These are phyloP conservation scores for Drosophila heteroneura DNA, from an alignment of 2,888 invertebrate species.

Conservation along the genomic window DNA sequence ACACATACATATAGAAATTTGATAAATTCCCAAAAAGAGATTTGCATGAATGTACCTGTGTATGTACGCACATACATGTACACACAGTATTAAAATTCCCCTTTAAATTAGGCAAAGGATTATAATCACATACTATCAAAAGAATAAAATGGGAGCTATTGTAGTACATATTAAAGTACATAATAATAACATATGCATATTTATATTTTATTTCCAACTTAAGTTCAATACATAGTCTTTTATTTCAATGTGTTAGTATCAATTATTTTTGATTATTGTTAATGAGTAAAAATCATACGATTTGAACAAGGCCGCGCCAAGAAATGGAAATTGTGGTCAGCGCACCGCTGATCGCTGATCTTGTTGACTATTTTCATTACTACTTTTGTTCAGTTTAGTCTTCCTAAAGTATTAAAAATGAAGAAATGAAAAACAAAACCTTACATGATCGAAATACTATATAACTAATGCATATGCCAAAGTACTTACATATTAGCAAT, in stretches of 20 bases:
- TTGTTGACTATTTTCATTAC: conserved; percentile 77
- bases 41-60: conserved; percentile 36
- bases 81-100: conserved; percentile 4
- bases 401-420: conserved; percentile 42
- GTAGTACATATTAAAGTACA: conserved; percentile 45
- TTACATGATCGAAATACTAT: conserved; percentile 48
- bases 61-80: conserved; percentile 7
- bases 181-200: conserved; percentile 56
- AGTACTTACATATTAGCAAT: conserved; percentile 46
- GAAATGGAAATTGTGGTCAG: conserved; percentile 53
- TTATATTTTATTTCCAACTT: conserved; percentile 48
- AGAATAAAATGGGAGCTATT: conserved; percentile 17
- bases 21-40: conserved; percentile 3
- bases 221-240: conserved; percentile 39
- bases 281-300: conserved; percentile 55
- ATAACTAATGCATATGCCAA: conserved; percentile 46
- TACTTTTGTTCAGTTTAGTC: conserved; percentile 79
- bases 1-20: conserved; percentile 7
- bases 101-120: conserved; percentile 4
- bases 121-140: conserved; percentile 11
- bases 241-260: conserved; percentile 46
- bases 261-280: conserved; percentile 64
- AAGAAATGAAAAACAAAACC: conserved; percentile 11
- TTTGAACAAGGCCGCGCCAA: conserved; percentile 39
- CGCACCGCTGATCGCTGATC: conserved; percentile 52